These are phyloP conservation scores for Rhodinocichla rosea DNA, from an alignment of 2,113 vertebrate species.

Conservation along the genomic window DNA sequence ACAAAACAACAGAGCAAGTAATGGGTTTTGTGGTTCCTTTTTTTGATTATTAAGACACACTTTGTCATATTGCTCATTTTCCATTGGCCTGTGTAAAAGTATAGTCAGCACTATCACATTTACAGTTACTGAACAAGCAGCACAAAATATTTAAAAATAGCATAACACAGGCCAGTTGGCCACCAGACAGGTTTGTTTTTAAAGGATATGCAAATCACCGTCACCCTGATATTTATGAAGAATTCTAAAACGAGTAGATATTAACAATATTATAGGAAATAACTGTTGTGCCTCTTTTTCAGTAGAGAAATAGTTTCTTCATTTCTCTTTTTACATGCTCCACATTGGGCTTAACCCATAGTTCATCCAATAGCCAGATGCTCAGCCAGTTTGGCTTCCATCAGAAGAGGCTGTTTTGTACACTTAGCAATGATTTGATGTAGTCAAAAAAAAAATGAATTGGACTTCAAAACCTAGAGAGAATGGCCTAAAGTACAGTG, in stretches of 20 bases:
- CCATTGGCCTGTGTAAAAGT: not conserved
- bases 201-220: not conserved
- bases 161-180: not conserved
- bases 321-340: not conserved
- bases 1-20: not conserved
- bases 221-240: not conserved
- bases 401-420: not conserved
- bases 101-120: not conserved
- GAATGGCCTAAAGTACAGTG: not conserved
- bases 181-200: not conserved
- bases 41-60: not conserved
- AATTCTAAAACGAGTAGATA: not conserved
- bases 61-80: conserved; percentile 11
- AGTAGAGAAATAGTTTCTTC: not conserved
- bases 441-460: not conserved
- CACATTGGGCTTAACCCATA: not conserved
- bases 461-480: not conserved
- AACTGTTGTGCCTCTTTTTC: not conserved
- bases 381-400: not conserved
- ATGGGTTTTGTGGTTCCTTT: not conserved
- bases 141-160: not conserved
- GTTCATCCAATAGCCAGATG: not conserved
- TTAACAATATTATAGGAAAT: not conserved
- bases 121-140: not conserved
- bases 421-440: not conserved